A percentile compares a stretch with the other conserved stretches of the same genome.
These are phyloP conservation scores for Parazoanthus darwini DNA, from an alignment of 92 coral and sea anemone species.

Conservation along the genomic window DNA sequence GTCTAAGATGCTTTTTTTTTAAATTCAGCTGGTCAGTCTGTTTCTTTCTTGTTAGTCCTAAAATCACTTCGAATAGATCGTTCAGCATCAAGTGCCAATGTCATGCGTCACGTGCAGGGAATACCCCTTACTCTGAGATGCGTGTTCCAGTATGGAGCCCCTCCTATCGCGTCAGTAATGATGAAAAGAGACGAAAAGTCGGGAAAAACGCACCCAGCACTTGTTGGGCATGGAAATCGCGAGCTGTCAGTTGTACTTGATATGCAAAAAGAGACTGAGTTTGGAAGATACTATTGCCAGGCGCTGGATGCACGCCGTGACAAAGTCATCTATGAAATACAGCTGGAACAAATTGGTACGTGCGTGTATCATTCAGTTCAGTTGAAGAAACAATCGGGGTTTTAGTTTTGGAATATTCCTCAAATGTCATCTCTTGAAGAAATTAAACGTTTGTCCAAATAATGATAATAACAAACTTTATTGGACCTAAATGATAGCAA, in stretches of 20 bases:
- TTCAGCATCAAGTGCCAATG: background rate
- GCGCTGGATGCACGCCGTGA: conserved; percentile 36
- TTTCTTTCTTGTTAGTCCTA: conserved; percentile 7
- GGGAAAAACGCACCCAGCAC: background rate
- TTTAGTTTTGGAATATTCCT: too few relatives aligned
- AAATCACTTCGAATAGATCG: conserved; percentile 26
- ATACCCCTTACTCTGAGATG: conserved; percentile 28
- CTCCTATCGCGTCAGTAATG: conserved; percentile 28
- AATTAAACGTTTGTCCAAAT: too few relatives aligned
- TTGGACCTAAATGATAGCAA: too few relatives aligned
- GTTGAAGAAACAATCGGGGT: too few relatives aligned
- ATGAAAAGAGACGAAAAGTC: background rate
- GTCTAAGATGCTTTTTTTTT: background rate
- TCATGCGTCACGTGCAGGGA: conserved; percentile 9
- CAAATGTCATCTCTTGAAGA: too few relatives aligned
- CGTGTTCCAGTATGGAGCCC: conserved; percentile 30
- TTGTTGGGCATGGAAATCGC: conserved; percentile 5
- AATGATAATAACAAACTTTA: too few relatives aligned
- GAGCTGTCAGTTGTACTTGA: background rate
- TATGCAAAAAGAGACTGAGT: background rate
- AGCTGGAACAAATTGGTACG: conserved; percentile 21
- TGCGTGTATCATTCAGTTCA: too few relatives aligned
- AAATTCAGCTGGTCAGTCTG: too few relatives aligned
- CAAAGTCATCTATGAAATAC: background rate
- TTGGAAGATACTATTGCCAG: conserved; percentile 7